These are phyloP conservation scores for Ophthalmolycus amberensis DNA, from an alignment of 2,113 vertebrate genomes.

Conservation along the genomic window DNA sequence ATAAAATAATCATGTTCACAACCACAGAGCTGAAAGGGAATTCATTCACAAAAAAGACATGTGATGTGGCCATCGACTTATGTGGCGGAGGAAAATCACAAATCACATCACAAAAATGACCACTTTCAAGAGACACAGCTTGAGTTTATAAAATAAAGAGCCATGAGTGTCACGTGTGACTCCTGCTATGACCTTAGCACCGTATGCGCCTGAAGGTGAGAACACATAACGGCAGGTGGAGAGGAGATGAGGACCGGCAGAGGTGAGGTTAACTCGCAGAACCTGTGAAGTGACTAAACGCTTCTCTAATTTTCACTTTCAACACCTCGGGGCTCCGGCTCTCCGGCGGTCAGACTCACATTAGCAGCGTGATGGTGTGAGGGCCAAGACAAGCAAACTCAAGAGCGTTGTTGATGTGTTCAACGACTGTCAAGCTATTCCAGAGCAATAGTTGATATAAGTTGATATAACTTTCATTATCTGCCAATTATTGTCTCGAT, in stretches of 20 bases:
- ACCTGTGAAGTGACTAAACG: slow-evolving; percentile 30
- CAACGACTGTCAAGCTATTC: neutral
- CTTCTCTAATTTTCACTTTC: slow-evolving; percentile 35
- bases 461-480: neutral
- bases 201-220: neutral
- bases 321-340: neutral
- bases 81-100: slow-evolving; percentile 17
- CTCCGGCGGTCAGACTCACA: slow-evolving; percentile 9
- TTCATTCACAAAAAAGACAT: slow-evolving; percentile 13
- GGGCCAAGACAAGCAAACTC: neutral
- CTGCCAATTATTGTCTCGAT: neutral
- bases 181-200: neutral
- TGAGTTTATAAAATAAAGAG: neutral
- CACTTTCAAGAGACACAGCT: neutral
- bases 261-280: slow-evolving; percentile 19
- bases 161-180: neutral
- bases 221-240: slow-evolving; percentile 5
- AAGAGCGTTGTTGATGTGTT: neutral
- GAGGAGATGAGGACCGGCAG: neutral
- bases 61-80: neutral
- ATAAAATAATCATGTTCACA: slow-evolving; percentile 23
- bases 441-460: neutral
- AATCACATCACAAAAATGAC: slow-evolving; percentile 22
- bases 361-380: slow-evolving; percentile 14
- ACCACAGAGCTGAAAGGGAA: neutral